Evolutionary conservation across 2,888 invertebrate species (phyloP), one percentile per base, ranked within the genome.

Genomic region (Pseudococcus longispinus): DNA sequence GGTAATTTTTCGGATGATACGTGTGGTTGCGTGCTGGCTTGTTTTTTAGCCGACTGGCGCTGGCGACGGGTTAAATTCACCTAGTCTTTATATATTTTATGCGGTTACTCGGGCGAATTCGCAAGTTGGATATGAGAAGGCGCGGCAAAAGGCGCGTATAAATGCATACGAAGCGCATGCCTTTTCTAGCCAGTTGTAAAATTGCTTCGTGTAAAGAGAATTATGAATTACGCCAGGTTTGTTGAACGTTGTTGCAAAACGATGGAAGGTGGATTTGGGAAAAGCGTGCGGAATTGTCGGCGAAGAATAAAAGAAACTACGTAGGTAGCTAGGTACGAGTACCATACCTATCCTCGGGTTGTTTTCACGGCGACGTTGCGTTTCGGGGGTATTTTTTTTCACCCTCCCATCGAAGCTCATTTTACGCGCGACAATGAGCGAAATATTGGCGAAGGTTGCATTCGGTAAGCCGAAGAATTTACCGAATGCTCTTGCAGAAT

Each of bases 371-470:
- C n/a, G n/a, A 60, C 23, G 23, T 60, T 4, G 37, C n/a, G n/a
- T 55, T 13, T 55, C 6, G 1, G 6, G 2, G 46, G 18, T n/a
- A 3, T 29, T 77, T 32, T 37, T 77, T 32, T 32, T 26, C 77
- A 1, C 13, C 37, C 18, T 65, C 13, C 65, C 9, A 4, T 65
- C 65, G 51, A n/a, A n/a, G n/a, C 2, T 60, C 1, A 1, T 60
- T 60, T 60, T 23, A 23, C 15, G 60, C 65, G 60, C 65, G 65
- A 70, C 70, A 70, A 70, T 70, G 15, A 70, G 18, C 29, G 70
- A 70, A 70, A 32, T 70, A 70, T 70, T 70, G 70, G 70, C 29
- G 70, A 70, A 70, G 70, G 70, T 70, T 70, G 70, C 70, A 70
- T 70, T 70, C 13, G 18, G 18, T 70, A 20, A 80, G 77, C 42